These are phyloP conservation scores for Caenorhabditis doughertyi DNA, from an alignment of 2,888 invertebrate species.

Conservation along the genomic window DNA sequence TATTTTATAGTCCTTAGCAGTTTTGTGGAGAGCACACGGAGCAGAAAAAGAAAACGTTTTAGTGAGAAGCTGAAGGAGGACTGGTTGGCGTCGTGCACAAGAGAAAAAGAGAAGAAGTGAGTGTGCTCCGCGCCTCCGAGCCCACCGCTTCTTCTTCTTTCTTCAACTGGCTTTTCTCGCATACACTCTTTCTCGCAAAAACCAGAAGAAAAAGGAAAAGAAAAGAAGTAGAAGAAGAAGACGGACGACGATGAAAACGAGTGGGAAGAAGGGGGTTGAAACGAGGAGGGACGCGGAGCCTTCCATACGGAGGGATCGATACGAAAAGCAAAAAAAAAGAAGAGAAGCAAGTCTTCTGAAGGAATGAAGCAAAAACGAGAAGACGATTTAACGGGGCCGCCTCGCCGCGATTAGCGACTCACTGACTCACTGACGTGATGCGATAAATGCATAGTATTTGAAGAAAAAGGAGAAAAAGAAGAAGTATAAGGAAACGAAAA, in stretches of 20 bases:
- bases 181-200: conserved; percentile 56
- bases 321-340: conserved; percentile 22
- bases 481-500: conserved; percentile 10
- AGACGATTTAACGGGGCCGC: conserved; percentile 61
- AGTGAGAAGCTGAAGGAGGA: conserved; percentile 49
- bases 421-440: conserved; percentile 58
- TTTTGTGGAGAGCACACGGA: conserved; percentile 25
- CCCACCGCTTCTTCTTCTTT: conserved; percentile 27
- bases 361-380: conserved; percentile 60
- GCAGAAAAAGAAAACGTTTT: conserved; percentile 50
- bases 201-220: conserved; percentile 39
- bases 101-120: conserved; percentile 44
- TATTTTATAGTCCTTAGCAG: conserved; percentile 57
- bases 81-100: conserved; percentile 41
- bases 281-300: conserved; percentile 18
- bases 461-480: not conserved
- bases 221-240: conserved; percentile 46
- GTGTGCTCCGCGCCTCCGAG: conserved; percentile 35
- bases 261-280: conserved; percentile 42
- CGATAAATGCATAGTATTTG: conserved; percentile 57
- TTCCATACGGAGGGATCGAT: conserved; percentile 47
- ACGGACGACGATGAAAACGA: conserved; percentile 45
- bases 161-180: conserved; percentile 49
- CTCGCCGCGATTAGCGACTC: conserved; percentile 55
- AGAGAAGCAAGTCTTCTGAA: conserved; percentile 51